Percentiles rank a stretch among this genome's conserved stretches.
phyloP scores from a whole-genome alignment of 2,797 vertebrate genomes.

The Trichosurus vulpecula region DNA sequence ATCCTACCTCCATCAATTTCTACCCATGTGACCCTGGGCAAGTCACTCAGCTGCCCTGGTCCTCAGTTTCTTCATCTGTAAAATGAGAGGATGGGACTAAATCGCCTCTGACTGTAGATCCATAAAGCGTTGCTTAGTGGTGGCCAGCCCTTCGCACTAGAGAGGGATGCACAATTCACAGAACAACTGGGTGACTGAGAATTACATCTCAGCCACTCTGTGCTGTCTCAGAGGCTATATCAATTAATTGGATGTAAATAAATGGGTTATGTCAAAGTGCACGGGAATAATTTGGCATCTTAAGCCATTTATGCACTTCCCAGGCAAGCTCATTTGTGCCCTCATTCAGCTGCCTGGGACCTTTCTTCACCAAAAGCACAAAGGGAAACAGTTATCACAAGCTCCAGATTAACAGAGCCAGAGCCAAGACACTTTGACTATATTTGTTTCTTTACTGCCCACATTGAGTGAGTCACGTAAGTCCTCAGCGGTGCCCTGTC shows the following conservation, averaged over 20 bases:
- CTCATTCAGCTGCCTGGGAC: background rate
- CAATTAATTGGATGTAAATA: background rate
- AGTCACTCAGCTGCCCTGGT: background rate
- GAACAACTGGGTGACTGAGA: background rate
- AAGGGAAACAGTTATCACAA: background rate
- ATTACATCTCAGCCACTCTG: background rate
- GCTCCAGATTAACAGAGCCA: background rate
- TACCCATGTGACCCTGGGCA: background rate
- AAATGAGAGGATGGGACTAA: background rate
- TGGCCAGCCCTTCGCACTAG: background rate
- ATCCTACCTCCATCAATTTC: background rate
- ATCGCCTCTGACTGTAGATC: background rate
- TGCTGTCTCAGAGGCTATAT: background rate
- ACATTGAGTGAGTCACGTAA: background rate
- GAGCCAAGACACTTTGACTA: background rate
- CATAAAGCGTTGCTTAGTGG: background rate
- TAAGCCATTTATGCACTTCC: background rate
- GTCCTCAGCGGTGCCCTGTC: background rate
- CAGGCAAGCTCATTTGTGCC: background rate
- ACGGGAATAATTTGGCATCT: background rate
- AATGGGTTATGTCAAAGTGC: background rate
- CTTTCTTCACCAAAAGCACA: background rate
- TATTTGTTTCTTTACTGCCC: background rate
- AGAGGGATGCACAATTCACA: background rate
- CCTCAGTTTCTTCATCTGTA: background rate